Percentiles rank a stretch among this genome's conserved stretches.
These are phyloP conservation scores for Horisme vitalbata DNA, from an alignment of 2,888 invertebrate species.

Conservation along the genomic window DNA sequence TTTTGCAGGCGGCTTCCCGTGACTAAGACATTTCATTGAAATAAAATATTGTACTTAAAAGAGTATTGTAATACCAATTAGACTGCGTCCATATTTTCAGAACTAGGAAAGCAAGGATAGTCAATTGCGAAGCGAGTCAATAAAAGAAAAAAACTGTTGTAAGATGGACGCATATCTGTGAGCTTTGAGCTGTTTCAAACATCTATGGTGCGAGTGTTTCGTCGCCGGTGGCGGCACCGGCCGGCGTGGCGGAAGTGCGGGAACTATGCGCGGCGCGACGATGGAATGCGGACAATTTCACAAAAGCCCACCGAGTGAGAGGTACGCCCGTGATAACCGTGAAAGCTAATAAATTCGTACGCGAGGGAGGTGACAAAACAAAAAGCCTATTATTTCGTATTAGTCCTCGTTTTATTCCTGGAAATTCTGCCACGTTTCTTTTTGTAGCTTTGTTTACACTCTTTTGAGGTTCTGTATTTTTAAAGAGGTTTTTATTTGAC, in stretches of 20 bases:
- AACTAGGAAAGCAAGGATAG: slow-evolving; percentile 42
- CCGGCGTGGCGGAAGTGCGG: slow-evolving; percentile 41
- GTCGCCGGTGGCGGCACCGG: slow-evolving; percentile 42
- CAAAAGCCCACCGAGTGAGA: slow-evolving; percentile 71
- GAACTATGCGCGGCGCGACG: slow-evolving; percentile 61
- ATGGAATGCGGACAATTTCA: slow-evolving; percentile 72
- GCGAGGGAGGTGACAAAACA: slow-evolving; percentile 60
- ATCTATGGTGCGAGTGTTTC: slow-evolving; percentile 54
- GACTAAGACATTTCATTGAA: too few relatives aligned
- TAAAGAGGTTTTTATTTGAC: slow-evolving; percentile 30
- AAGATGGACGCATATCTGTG: slow-evolving; percentile 48
- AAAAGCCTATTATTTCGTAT: slow-evolving; percentile 55
- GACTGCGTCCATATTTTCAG: slow-evolving; percentile 34
- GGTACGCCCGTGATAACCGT: slow-evolving; percentile 68
- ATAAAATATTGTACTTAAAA: slow-evolving; percentile 1
- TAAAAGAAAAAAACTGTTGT: slow-evolving; percentile 45
- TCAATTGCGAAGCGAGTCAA: slow-evolving; percentile 44
- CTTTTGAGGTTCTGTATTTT: slow-evolving; percentile 29
- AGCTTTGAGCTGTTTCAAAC: slow-evolving; percentile 58
- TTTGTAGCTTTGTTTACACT: slow-evolving; percentile 28
- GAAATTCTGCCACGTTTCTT: slow-evolving; percentile 30
- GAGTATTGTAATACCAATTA: background rate
- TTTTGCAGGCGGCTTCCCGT: too few relatives aligned
- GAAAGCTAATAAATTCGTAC: slow-evolving; percentile 72
- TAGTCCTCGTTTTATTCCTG: slow-evolving; percentile 34